Conservation (phyloP, 1,140 invertebrate species). For the Varroa destructor region DNA sequence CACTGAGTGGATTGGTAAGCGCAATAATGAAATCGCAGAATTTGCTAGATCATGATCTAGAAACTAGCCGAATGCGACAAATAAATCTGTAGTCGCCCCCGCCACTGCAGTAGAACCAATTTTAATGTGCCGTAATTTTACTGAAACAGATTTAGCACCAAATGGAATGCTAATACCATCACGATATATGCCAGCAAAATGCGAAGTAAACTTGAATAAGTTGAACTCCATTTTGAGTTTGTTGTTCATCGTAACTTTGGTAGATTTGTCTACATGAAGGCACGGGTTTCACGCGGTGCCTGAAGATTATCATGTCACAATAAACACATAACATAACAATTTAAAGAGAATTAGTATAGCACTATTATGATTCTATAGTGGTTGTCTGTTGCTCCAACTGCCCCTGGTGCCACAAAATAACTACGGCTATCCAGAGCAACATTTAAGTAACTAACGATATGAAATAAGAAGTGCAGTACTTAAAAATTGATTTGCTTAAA, state of each 20-base stretch:
- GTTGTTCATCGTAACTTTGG: not conserved
- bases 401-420: too few species aligned
- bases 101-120: not conserved
- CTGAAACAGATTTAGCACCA: not conserved
- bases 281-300: slow-evolving; percentile 10
- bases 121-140: not conserved
- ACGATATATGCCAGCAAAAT: not conserved
- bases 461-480: too few species aligned
- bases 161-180: slow-evolving; percentile 1
- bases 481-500: too few species aligned
- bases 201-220: not conserved
- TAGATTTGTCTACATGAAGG: not conserved
- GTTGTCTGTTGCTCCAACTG: too few species aligned
- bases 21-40: not conserved
- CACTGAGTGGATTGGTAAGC: not conserved
- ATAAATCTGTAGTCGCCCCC: not conserved
- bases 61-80: slow-evolving; percentile 9
- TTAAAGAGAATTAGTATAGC: too few species aligned
- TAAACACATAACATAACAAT: too few species aligned
- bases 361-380: too few species aligned
- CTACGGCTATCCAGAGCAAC: too few species aligned
- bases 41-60: slow-evolving; percentile 8
- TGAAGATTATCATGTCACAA: not conserved
- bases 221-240: slow-evolving; percentile 1
- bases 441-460: too few species aligned